Conservation (phyloP, 2,888 invertebrate species). For the Epirrita christyi region DNA sequence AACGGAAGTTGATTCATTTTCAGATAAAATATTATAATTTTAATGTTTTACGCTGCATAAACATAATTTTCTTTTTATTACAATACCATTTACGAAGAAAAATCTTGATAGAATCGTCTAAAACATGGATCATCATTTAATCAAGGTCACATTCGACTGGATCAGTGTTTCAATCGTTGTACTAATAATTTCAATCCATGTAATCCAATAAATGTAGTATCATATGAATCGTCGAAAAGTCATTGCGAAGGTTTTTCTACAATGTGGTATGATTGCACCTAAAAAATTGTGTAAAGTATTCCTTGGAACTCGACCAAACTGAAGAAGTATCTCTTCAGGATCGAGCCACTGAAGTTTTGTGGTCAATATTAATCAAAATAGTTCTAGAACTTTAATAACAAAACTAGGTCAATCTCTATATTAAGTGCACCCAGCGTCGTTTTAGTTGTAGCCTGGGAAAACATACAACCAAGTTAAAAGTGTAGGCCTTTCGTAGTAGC, state of each 20-base stretch:
- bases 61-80: neutral
- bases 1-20: conserved; percentile 31
- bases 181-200: conserved; percentile 62
- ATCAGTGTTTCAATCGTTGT: conserved; percentile 52
- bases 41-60: neutral
- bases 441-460: too few species aligned
- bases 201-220: conserved; percentile 60
- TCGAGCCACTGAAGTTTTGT: too few species aligned
- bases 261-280: neutral
- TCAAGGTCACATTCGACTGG: conserved; percentile 57
- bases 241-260: conserved; percentile 30
- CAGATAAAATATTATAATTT: conserved; percentile 14
- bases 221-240: conserved; percentile 48
- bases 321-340: too few species aligned
- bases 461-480: too few species aligned
- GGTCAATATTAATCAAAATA: too few species aligned
- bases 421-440: too few species aligned
- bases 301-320: too few species aligned
- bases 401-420: too few species aligned
- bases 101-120: conserved; percentile 2
- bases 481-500: neutral
- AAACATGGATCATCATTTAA: conserved; percentile 2
- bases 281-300: too few species aligned
- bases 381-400: too few species aligned
- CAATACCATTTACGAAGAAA: conserved; percentile 1